Conservation (phyloP, 2,888 invertebrate species). For the Zele albiditarsus region DNA sequence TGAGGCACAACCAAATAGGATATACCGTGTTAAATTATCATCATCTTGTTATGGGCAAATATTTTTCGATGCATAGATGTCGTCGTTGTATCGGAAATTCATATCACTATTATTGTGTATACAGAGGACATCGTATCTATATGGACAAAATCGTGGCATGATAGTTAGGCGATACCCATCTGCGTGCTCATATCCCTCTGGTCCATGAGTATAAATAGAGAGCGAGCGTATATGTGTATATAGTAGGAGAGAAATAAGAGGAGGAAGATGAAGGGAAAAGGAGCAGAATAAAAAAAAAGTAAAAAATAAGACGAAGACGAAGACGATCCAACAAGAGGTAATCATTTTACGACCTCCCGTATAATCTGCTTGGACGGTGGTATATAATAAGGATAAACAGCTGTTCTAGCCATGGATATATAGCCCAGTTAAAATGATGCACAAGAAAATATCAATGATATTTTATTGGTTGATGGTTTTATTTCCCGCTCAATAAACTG, state of each 20-base stretch:
- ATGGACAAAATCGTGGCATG: conserved; percentile 17
- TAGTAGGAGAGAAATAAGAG: not conserved
- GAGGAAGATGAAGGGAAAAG: conserved; percentile 14
- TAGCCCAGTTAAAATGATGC: conserved; percentile 51
- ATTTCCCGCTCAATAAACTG: conserved; percentile 40
- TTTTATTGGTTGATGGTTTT: conserved; percentile 62
- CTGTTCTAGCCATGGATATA: conserved; percentile 56
- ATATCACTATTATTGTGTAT: conserved; percentile 22
- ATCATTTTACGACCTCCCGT: conserved; percentile 64
- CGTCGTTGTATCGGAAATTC: conserved; percentile 17
- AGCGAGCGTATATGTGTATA: conserved; percentile 1
- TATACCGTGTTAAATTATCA: not conserved
- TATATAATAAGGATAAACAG: conserved; percentile 65
- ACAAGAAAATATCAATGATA: conserved; percentile 65
- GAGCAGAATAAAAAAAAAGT: not conserved
- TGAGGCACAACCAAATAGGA: no score
- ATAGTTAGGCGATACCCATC: conserved; percentile 23
- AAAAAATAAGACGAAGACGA: conserved; percentile 20
- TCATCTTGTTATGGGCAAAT: conserved; percentile 20
- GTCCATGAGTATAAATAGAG: conserved; percentile 13
- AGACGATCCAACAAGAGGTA: conserved; percentile 48
- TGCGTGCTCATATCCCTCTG: not conserved
- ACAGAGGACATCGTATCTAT: not conserved
- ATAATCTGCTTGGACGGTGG: conserved; percentile 57
- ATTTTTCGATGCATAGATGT: conserved; percentile 3